Evolutionary conservation across 1,140 invertebrate genomes (phyloP), one percentile per base, ranked within the genome.

Genomic region (Drosophila bipectinata): DNA sequence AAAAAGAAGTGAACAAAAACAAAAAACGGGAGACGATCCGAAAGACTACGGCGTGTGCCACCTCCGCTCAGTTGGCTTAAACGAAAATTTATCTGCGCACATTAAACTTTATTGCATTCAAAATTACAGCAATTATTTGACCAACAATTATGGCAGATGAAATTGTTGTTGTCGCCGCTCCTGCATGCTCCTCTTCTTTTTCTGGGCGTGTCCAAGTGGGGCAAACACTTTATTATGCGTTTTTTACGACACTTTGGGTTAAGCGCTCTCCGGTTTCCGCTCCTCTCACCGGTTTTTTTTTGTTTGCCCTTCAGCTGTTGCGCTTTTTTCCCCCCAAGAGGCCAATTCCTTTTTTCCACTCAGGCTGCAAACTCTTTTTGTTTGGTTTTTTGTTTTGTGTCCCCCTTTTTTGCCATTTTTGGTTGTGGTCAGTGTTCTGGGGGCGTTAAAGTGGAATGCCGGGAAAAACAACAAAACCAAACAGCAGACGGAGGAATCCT

Each of bases 41-140:
- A 12, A 28, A 54, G 67, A 77, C 32, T 12, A 8, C 21, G 62
- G 39, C 56, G 63, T 59, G 62, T 53, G 66, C 47, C 72, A 69
- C 56, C 66, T 69, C 67, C 67, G 64, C 67, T 32, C 64, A 30
- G 55, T 72, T 66, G 78, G 82, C 82, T 88, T 87, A 87, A 87
- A 88, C 82, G 82, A 72, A 88, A 88, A 88, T 87, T 87, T 87
- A 87, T 87, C 82, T 82, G 56, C 44, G 53, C 74, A 26, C 79
- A 82, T 87, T 87, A 87, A 87, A 88, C 64, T 87, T 87, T 75
- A 87, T 87, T 71, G 75, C 83, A 72, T 72, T 79, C 78, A 82
- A 88, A 87, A 87, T 87, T 88, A 79, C 67, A 72, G 83, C 82
- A 76, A 88, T 87, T 83, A 87, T 87, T 82, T 72, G 83, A 75